These are phyloP conservation scores for Sus scrofa DNA, from an alignment of 2,113 vertebrate genomes.

Conservation along the genomic window DNA sequence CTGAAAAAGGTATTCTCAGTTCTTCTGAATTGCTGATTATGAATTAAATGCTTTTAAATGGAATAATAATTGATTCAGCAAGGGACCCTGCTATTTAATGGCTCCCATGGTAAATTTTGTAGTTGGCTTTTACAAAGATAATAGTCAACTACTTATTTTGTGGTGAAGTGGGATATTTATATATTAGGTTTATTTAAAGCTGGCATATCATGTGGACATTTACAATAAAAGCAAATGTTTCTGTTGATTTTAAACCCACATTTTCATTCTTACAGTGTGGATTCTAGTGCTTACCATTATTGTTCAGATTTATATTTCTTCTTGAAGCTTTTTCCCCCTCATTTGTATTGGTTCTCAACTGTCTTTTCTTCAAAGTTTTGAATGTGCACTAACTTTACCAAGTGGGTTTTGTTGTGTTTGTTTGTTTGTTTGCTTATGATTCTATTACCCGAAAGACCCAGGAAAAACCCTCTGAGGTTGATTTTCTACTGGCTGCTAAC, in stretches of 20 bases:
- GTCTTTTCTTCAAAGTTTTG: slow-evolving; percentile 30
- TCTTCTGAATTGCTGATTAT: neutral
- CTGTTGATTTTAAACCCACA: neutral
- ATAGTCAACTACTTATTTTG: slow-evolving; percentile 1
- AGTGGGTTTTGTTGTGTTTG: neutral
- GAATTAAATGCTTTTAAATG: slow-evolving; percentile 3
- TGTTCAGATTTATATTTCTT: neutral
- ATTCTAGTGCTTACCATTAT: neutral
- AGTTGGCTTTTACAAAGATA: slow-evolving; percentile 3
- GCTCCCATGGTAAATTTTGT: neutral
- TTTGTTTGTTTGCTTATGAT: neutral
- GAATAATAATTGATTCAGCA: neutral
- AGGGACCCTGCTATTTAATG: neutral
- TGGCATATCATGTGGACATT: neutral
- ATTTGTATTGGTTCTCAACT: neutral
- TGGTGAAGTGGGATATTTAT: neutral
- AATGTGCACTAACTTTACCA: neutral
- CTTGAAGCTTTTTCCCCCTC: neutral
- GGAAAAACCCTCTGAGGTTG: neutral
- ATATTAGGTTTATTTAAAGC: neutral
- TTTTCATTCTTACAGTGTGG: neutral
- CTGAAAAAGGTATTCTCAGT: neutral
- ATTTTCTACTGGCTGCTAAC: neutral
- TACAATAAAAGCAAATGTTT: neutral
- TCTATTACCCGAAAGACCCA: neutral